Conservation (phyloP, 2,113 vertebrate species). For the Menidia beryllina region DNA sequence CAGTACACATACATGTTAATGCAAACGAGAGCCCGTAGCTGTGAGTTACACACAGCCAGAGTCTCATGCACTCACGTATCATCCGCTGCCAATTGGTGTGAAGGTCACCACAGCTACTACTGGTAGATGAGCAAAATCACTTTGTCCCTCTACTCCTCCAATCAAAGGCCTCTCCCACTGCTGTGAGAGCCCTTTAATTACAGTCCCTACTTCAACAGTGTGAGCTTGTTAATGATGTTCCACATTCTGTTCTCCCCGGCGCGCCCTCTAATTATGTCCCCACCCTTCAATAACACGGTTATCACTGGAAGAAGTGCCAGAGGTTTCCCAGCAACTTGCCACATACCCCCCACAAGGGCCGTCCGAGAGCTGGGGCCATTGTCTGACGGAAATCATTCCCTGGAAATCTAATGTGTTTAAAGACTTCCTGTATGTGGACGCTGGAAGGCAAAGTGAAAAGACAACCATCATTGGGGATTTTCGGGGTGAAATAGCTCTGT, state of each 20-base stretch:
- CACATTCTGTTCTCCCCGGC: slow-evolving; percentile 67
- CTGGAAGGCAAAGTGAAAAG: not conserved
- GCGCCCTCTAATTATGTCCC: slow-evolving; percentile 68
- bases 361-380: not conserved
- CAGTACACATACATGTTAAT: slow-evolving; percentile 11
- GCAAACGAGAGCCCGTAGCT: not conserved
- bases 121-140: slow-evolving; percentile 61
- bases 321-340: not conserved
- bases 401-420: not conserved
- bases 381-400: not conserved
- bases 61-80: not conserved
- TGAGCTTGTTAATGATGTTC: slow-evolving; percentile 79
- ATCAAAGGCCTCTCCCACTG: slow-evolving; percentile 55
- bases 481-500: too few species aligned
- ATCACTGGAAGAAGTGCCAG: slow-evolving; percentile 56
- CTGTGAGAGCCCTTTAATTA: slow-evolving; percentile 76
- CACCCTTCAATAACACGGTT: slow-evolving; percentile 75
- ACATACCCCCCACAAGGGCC: not conserved
- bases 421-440: not conserved
- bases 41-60: not conserved
- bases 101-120: slow-evolving; percentile 67
- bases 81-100: slow-evolving; percentile 40
- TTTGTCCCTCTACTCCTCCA: slow-evolving; percentile 60
- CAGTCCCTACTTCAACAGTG: slow-evolving; percentile 71
- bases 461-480: too few species aligned